A percentile compares a stretch with the other conserved stretches of the same genome.
These are phyloP conservation scores for Platycnemis pennipes DNA, from an alignment of 2,888 invertebrate genomes.

Conservation along the genomic window DNA sequence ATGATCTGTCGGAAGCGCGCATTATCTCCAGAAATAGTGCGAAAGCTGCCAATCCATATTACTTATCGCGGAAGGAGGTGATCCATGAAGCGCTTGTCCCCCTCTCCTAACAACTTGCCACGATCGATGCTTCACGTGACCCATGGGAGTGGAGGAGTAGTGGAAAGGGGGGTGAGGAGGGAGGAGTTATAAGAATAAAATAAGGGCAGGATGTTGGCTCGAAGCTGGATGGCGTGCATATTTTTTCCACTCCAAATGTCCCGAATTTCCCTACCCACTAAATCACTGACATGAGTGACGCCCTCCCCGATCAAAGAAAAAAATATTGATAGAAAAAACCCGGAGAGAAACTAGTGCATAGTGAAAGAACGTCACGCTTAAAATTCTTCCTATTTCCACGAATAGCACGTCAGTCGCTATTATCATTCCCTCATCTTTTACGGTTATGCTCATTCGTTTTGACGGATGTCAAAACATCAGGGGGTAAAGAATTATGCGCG, in stretches of 20 bases:
- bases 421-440: neutral
- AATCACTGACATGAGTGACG: neutral
- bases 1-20: slow-evolving; percentile 6
- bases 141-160: neutral
- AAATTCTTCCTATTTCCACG: neutral
- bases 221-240: neutral
- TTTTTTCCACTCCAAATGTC: slow-evolving; percentile 14
- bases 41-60: slow-evolving; percentile 22
- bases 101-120: neutral
- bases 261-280: slow-evolving; percentile 10
- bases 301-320: neutral
- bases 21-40: neutral
- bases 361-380: neutral
- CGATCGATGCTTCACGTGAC: slow-evolving; percentile 11
- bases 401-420: neutral
- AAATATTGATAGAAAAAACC: neutral
- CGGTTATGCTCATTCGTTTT: neutral
- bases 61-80: slow-evolving; percentile 1
- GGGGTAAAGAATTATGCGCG: neutral
- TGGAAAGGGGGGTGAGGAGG: neutral
- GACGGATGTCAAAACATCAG: neutral
- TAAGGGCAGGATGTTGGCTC: neutral
- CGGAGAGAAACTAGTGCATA: neutral
- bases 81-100: neutral
- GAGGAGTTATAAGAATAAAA: neutral